phyloP scores from a whole-genome alignment of 2,797 vertebrate species.

The Dicrostonyx torquatus region DNA sequence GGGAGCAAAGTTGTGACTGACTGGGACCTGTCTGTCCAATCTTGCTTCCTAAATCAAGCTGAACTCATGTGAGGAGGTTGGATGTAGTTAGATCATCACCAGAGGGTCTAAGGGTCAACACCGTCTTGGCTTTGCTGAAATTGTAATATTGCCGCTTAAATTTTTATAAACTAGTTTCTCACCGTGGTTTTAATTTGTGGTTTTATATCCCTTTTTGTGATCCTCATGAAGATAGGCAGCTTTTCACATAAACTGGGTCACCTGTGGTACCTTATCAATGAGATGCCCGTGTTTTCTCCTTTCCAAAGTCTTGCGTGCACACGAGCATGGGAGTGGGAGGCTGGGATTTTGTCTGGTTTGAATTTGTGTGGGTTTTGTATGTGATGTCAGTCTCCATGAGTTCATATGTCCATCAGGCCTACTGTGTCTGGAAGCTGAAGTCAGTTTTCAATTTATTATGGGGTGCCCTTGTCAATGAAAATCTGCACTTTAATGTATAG shows the following conservation, averaged over 20 bases:
- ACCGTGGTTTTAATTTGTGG: constrained; percentile 10
- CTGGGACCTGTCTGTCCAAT: not conserved
- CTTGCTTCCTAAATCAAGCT: not conserved
- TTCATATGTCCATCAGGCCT: not conserved
- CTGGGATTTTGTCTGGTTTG: not conserved
- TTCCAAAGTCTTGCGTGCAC: not conserved
- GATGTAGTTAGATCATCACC: not conserved
- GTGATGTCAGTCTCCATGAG: not conserved
- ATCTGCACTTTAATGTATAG: not conserved
- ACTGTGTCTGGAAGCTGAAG: not conserved
- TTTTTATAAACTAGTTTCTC: not conserved
- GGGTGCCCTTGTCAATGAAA: constrained; percentile 34
- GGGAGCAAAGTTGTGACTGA: accelerated
- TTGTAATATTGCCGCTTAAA: constrained; percentile 9
- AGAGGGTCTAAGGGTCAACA: not conserved
- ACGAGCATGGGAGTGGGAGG: not conserved
- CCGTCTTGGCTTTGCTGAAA: not conserved
- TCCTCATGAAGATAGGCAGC: not conserved
- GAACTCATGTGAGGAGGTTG: not conserved
- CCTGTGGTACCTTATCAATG: not conserved
- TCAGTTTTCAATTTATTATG: not conserved
- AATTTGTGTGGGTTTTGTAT: not conserved
- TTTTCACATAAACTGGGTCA: not conserved
- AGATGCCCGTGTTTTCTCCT: not conserved
- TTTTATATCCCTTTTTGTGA: not conserved